Evolutionary conservation across 1,140 invertebrate species (phyloP).

Genomic region (Polypedilum pembai): DNA sequence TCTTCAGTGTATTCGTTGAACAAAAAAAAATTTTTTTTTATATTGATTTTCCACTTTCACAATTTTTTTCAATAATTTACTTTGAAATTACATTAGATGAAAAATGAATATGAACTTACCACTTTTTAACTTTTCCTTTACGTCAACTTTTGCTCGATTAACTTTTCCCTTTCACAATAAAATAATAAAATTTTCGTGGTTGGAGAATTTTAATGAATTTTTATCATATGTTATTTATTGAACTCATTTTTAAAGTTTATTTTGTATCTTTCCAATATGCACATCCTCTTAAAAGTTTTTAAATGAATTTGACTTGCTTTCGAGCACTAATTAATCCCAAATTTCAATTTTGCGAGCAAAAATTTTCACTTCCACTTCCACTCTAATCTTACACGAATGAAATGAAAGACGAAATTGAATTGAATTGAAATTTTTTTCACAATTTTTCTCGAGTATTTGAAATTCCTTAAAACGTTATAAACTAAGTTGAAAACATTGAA

Average conservation of each 20-base stretch:
- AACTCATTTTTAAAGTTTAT: not conserved
- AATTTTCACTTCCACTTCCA: not conserved
- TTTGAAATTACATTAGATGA: too few species aligned
- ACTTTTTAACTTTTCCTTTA: not conserved
- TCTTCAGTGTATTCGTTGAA: constrained; percentile 11
- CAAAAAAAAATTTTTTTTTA: not conserved
- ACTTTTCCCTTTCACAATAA: not conserved
- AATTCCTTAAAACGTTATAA: too few species aligned
- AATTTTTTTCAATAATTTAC: not conserved
- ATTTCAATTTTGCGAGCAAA: constrained; percentile 1
- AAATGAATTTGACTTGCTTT: not conserved
- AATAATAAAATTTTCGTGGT: not conserved
- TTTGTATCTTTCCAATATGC: not conserved
- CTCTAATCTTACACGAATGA: not conserved
- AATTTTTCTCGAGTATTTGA: not conserved
- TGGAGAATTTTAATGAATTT: constrained; percentile 1
- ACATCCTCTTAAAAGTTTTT: not conserved
- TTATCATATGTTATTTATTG: constrained; percentile 14
- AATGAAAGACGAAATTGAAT: not conserved
- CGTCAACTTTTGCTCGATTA: not conserved
- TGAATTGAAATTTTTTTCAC: not conserved
- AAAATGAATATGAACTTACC: not conserved
- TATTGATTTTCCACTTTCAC: constrained; percentile 18
- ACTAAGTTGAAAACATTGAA: too few species aligned
- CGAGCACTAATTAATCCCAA: not conserved